Percentiles rank a stretch among this genome's conserved stretches.
Conservation (phyloP, 2,888 invertebrate genomes). For the Orthosia cruda region DNA sequence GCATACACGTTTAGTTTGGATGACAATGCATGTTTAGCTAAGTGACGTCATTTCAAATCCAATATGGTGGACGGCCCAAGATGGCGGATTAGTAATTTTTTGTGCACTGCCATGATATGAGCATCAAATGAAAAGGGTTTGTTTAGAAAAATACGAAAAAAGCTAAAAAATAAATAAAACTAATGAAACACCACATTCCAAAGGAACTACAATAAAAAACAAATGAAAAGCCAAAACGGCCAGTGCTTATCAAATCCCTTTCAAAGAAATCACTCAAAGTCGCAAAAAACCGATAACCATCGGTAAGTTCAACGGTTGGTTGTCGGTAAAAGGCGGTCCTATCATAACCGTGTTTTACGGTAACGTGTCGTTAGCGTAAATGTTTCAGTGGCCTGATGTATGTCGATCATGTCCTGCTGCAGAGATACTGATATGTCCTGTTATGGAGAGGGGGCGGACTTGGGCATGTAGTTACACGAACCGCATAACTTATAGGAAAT, state of each 20-base stretch:
- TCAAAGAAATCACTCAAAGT: conserved; percentile 14
- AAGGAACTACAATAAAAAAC: background rate
- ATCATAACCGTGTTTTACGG: conserved; percentile 82
- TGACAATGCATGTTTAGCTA: too few relatives aligned
- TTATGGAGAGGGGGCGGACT: conserved; percentile 71
- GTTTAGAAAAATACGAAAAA: too few relatives aligned
- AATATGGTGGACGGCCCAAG: too few relatives aligned
- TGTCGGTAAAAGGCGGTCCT: conserved; percentile 67
- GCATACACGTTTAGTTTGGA: too few relatives aligned
- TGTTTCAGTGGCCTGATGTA: conserved; percentile 77
- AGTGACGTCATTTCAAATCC: too few relatives aligned
- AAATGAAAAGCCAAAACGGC: conserved; percentile 28
- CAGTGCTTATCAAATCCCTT: conserved; percentile 23
- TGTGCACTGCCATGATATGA: too few relatives aligned
- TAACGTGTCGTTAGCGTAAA: conserved; percentile 79
- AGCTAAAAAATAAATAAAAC: too few relatives aligned
- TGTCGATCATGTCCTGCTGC: conserved; percentile 69
- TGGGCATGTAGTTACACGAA: conserved; percentile 6
- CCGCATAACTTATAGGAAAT: too few relatives aligned
- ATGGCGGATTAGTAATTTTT: too few relatives aligned
- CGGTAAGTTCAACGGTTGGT: conserved; percentile 35
- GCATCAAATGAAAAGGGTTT: too few relatives aligned
- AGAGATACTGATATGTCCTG: conserved; percentile 80
- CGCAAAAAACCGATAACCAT: conserved; percentile 12
- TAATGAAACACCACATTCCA: background rate